Conservation (phyloP, 2,113 vertebrate genomes). For the Motacilla alba region DNA sequence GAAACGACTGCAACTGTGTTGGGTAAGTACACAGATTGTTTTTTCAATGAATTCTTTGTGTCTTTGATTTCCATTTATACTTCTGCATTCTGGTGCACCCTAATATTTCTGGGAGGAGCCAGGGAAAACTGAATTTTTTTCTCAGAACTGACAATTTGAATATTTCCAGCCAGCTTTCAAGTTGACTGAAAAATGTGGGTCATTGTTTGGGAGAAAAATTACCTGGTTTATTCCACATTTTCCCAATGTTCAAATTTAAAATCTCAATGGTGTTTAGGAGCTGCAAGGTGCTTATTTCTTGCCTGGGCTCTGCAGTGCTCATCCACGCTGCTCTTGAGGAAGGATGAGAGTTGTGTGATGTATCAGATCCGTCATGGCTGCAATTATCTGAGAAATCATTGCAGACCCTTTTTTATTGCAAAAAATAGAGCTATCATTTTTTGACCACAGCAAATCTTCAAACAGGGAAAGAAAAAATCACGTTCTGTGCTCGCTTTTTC, state of each 20-base stretch:
- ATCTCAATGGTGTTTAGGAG: not conserved
- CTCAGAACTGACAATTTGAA: not conserved
- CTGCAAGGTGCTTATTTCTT: not conserved
- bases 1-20: not conserved
- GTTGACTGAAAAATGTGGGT: not conserved
- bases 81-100: not conserved
- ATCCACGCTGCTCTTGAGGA: not conserved
- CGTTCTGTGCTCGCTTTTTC: not conserved
- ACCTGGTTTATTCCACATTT: not conserved
- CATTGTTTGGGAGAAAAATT: not conserved
- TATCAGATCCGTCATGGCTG: fast-evolving
- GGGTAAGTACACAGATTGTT: not conserved
- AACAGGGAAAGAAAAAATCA: not conserved
- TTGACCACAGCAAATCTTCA: not conserved
- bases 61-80: not conserved
- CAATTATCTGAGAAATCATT: not conserved
- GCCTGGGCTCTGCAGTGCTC: not conserved
- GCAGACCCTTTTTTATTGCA: not conserved
- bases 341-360: not conserved
- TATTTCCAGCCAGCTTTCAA: not conserved
- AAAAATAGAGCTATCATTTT: not conserved
- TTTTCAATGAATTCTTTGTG: constrained; percentile 24
- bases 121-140: not conserved
- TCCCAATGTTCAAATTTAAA: not conserved
- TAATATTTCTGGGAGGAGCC: not conserved